Percentiles rank a stretch among this genome's conserved stretches.
phyloP scores from a whole-genome alignment of 92 coral and sea anemone genomes.

The Micromussa lordhowensis region DNA sequence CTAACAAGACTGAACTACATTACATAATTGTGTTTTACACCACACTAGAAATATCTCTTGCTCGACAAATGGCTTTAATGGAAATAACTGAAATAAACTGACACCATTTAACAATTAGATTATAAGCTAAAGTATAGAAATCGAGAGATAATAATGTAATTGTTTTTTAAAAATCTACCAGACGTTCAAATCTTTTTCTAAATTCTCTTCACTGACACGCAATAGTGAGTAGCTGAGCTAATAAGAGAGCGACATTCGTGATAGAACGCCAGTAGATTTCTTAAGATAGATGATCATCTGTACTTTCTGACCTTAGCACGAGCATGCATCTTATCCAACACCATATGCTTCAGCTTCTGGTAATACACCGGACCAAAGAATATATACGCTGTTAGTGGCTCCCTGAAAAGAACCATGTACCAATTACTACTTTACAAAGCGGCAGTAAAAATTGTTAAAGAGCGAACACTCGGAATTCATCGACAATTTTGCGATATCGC shows the following conservation, averaged over 20 bases:
- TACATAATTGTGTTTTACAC: background rate
- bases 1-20: background rate
- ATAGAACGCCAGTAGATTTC: no score
- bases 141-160: no score
- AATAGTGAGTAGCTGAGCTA: no score
- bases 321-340: constrained; percentile 98
- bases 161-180: no score
- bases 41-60: background rate
- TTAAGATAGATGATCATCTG: background rate
- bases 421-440: no score
- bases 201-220: no score
- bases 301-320: constrained; percentile 87
- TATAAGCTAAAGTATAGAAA: no score
- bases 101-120: background rate
- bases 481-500: background rate
- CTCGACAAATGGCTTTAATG: background rate
- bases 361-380: constrained; percentile 97
- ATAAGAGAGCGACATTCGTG: no score
- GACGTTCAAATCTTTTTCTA: no score
- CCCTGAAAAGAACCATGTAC: constrained; percentile 58
- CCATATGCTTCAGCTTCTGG: constrained; percentile 98
- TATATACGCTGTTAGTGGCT: constrained; percentile 92
- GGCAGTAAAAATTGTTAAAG: no score
- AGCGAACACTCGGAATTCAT: no score
- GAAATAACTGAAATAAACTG: background rate